These are phyloP conservation scores for Drosophila ohnishii DNA, from an alignment of 1,140 invertebrate genomes.

Conservation along the genomic window DNA sequence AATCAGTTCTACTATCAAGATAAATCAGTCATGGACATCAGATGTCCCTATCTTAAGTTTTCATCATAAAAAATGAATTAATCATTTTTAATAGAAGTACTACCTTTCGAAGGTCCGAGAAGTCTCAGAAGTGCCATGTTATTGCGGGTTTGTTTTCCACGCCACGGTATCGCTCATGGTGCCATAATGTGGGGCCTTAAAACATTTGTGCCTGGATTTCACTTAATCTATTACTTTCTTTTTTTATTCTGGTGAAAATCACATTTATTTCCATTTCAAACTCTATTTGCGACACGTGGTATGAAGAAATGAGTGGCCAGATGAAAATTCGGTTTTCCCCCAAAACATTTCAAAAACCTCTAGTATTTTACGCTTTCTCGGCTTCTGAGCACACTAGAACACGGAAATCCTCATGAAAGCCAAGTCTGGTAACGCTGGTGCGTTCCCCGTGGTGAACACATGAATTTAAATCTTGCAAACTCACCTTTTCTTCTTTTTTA, in stretches of 20 bases:
- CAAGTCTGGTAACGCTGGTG: too few species aligned
- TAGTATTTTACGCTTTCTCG: too few species aligned
- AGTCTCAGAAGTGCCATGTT: conserved; percentile 16
- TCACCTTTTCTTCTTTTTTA: conserved; percentile 31
- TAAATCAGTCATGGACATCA: conserved; percentile 49
- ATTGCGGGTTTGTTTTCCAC: background rate
- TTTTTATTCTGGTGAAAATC: background rate
- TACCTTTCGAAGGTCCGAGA: conserved; percentile 4
- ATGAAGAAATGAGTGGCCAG: too few species aligned
- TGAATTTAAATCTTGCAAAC: conserved; percentile 12
- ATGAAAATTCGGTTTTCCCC: too few species aligned
- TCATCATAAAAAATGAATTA: conserved; percentile 4
- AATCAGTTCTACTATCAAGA: conserved; percentile 37
- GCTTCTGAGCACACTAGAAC: too few species aligned
- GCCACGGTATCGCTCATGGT: background rate
- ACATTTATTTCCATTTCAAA: conserved; percentile 1
- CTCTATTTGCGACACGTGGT: conserved; percentile 3
- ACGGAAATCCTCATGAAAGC: too few species aligned
- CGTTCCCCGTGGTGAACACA: background rate
- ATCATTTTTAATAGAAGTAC: background rate
- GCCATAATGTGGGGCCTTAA: background rate
- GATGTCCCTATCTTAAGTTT: conserved; percentile 40
- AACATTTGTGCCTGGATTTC: too few species aligned
- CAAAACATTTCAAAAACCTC: too few species aligned
- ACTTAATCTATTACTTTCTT: too few species aligned